phyloP scores from a whole-genome alignment of 2,113 vertebrate species.

The Petrocephalus zakoni region DNA sequence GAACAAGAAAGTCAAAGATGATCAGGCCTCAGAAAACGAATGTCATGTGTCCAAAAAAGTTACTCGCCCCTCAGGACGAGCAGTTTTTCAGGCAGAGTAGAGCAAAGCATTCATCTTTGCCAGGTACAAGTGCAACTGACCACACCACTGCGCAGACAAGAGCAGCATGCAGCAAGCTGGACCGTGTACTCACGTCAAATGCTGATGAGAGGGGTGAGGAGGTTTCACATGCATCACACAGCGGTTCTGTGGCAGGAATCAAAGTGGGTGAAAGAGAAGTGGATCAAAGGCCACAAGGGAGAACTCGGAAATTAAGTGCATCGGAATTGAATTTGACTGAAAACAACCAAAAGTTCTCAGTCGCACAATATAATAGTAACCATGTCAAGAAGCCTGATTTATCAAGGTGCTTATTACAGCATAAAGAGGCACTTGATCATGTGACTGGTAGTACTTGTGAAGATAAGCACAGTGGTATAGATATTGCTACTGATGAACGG shows the following conservation, averaged over 20 bases:
- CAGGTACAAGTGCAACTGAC: background rate
- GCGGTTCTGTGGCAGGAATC: constrained; percentile 14
- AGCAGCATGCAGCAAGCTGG: background rate
- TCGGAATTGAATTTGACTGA: constrained; percentile 6
- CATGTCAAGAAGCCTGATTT: background rate
- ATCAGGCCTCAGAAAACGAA: constrained; percentile 48
- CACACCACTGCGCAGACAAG: background rate
- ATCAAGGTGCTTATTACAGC: background rate
- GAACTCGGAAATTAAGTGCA: background rate
- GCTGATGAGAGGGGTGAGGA: background rate
- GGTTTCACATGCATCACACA: constrained; percentile 4
- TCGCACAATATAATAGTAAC: background rate
- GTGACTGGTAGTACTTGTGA: background rate
- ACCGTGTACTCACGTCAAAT: background rate
- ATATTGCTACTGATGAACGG: background rate
- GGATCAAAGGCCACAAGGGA: background rate
- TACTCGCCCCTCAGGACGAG: constrained; percentile 61
- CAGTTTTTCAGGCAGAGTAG: constrained; percentile 52
- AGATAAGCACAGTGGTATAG: background rate
- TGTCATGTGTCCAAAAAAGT: constrained; percentile 50
- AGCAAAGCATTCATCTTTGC: constrained; percentile 15
- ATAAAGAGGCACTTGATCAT: constrained; percentile 11
- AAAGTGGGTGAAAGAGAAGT: background rate
- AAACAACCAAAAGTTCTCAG: background rate
- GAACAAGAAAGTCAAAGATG: constrained; percentile 42